Evolutionary conservation across 2,113 vertebrate genomes (phyloP).

Genomic region (Seriola quinqueradiata): DNA sequence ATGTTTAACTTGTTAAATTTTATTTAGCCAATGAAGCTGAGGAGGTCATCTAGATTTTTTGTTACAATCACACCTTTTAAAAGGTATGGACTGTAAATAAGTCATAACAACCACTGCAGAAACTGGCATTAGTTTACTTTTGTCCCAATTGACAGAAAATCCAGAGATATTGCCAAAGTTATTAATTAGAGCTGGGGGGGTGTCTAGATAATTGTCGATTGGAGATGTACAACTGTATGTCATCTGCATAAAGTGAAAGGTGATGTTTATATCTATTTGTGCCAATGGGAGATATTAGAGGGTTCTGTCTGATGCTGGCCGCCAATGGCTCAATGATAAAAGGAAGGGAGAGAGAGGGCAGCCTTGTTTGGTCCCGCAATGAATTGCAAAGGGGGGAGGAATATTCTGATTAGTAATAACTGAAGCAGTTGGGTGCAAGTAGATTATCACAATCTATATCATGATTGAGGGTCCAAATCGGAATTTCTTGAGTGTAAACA

Average conservation of each 20-base stretch:
- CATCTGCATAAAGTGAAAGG: not conserved
- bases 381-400: not conserved
- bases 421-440: not conserved
- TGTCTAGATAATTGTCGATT: too few relatives aligned
- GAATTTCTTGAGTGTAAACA: not conserved
- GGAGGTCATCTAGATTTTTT: too few relatives aligned
- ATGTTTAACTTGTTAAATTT: too few relatives aligned
- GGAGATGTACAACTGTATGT: not conserved
- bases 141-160: too few relatives aligned
- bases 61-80: too few relatives aligned
- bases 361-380: not conserved
- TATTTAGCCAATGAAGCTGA: too few relatives aligned
- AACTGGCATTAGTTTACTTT: too few relatives aligned
- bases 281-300: not conserved
- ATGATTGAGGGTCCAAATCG: not conserved
- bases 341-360: not conserved
- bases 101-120: too few relatives aligned
- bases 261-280: not conserved
- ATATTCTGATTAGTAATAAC: not conserved
- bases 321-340: not conserved
- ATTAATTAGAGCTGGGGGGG: too few relatives aligned
- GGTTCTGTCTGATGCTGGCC: not conserved
- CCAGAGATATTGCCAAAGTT: too few relatives aligned
- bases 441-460: not conserved
- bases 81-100: too few relatives aligned